Conservation (phyloP, 2,888 invertebrate species). For the Hedychridium roseum region DNA sequence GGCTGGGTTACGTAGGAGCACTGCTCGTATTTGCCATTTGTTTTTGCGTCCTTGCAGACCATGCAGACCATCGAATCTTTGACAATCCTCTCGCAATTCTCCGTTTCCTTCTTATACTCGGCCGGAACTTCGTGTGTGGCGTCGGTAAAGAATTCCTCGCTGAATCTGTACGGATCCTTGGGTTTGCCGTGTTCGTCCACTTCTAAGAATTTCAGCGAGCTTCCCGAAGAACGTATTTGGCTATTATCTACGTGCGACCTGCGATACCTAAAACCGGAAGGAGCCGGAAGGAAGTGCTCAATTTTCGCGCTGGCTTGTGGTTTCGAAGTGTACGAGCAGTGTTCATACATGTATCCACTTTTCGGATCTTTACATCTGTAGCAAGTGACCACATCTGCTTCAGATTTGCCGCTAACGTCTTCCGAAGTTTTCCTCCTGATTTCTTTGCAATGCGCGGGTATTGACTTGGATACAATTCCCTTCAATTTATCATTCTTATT, state of each 20-base stretch:
- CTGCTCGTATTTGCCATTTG: conserved; percentile 81
- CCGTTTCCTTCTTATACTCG: conserved; percentile 70
- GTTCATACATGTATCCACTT: conserved; percentile 66
- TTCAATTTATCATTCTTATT: conserved; percentile 33
- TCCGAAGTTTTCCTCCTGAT: conserved; percentile 18
- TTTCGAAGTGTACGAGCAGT: conserved; percentile 66
- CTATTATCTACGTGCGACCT: conserved; percentile 45
- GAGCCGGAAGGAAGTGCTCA: neutral
- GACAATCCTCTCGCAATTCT: conserved; percentile 73
- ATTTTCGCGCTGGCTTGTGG: conserved; percentile 1
- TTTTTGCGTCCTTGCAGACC: conserved; percentile 77
- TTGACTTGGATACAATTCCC: conserved; percentile 34
- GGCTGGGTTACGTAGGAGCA: conserved; percentile 82
- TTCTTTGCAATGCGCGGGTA: conserved; percentile 42
- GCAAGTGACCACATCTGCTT: conserved; percentile 61
- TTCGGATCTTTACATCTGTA: conserved; percentile 67
- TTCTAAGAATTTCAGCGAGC: too few species aligned
- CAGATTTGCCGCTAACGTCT: conserved; percentile 16
- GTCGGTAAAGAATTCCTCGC: conserved; percentile 57
- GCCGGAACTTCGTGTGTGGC: conserved; percentile 66
- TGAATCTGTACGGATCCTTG: conserved; percentile 62
- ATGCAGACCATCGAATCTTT: conserved; percentile 77
- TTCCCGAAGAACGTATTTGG: too few species aligned
- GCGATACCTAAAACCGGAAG: conserved; percentile 15
- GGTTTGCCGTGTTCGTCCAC: conserved; percentile 41